Base-by-base conservation (phyloP, 2,888 invertebrate species). In the Hypselothyrea guttata region DNA sequence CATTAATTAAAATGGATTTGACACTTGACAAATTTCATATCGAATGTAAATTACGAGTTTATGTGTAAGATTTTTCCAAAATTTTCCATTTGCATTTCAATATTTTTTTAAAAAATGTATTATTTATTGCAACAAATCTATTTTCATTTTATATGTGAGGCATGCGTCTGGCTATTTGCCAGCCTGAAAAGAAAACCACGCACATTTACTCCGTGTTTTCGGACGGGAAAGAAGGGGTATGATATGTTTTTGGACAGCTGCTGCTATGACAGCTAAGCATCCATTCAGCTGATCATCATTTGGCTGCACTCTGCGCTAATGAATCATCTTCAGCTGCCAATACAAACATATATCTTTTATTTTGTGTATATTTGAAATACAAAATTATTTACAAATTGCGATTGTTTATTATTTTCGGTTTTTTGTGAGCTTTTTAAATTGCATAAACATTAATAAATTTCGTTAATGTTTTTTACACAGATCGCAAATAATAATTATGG, bases 111-210 rank as follows among this genome's bases (percentile, higher is more conserved):
- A 40, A 52, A 61, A 77, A 35, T 52, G 30, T 65, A 13, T 42
- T 66, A 64, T 75, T 78, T 68, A 68, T 79, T 83, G 46, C 34
- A 62, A 54, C 41, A 68, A 62, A 66, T 81, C 68, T 78, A 78
- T 78, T 78, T 84, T 74, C n/a, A 51, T 46, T 51, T 16, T 49
- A 61, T 60, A 48, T 62, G 31, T 37, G 56, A 15, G 74, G 66
- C 70, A 73, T 67, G 69, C 74, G 37, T 72, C 75, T 79, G 79
- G 79, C 84, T 46, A 33, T 16, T 4, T 58, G 84, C 79, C 79
- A 82, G 44, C 2, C 45, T 12, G 16, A 46, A 58, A 4, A 22
- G 22, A 38, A 69, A 35, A 70, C 69, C 74, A 84, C 78, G 75
- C 84, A 82, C 59, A 22, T 22, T 22, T 59, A 55, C 37, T 49